Percentiles rank a stretch among this genome's conserved stretches.
Evolutionary conservation across 1,140 invertebrate genomes (phyloP).

Genomic region (Cydia splendana): DNA sequence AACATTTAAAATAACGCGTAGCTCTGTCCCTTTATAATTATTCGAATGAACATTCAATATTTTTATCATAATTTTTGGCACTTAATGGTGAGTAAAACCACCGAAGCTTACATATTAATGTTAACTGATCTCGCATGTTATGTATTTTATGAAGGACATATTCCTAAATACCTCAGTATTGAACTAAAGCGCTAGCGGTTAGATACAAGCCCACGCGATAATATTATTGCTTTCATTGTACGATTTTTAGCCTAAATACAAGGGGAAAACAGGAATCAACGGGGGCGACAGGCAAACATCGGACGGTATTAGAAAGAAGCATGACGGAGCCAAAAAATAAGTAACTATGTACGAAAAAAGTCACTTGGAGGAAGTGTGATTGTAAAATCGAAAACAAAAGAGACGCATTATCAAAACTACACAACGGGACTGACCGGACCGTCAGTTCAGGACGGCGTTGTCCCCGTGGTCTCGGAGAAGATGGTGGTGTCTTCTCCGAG

Average conservation of each 20-base stretch:
- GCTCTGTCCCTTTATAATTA: not conserved
- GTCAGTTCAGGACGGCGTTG: too few relatives aligned
- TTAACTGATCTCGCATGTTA: too few relatives aligned
- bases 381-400: too few relatives aligned
- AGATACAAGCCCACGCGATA: slow-evolving; percentile 5
- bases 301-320: not conserved
- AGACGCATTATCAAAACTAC: too few relatives aligned
- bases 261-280: not conserved
- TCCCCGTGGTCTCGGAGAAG: too few relatives aligned
- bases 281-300: not conserved
- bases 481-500: too few relatives aligned
- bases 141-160: not conserved
- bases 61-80: not conserved
- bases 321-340: too few relatives aligned
- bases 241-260: not conserved
- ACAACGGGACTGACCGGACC: too few relatives aligned
- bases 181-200: not conserved
- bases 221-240: slow-evolving; percentile 12
- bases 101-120: not conserved
- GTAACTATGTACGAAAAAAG: too few relatives aligned
- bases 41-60: not conserved
- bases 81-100: not conserved
- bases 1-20: not conserved
- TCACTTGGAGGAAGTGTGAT: too few relatives aligned
- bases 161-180: not conserved